These are phyloP conservation scores for Papilio xuthus DNA, from an alignment of 1,140 invertebrate species.

Conservation along the genomic window DNA sequence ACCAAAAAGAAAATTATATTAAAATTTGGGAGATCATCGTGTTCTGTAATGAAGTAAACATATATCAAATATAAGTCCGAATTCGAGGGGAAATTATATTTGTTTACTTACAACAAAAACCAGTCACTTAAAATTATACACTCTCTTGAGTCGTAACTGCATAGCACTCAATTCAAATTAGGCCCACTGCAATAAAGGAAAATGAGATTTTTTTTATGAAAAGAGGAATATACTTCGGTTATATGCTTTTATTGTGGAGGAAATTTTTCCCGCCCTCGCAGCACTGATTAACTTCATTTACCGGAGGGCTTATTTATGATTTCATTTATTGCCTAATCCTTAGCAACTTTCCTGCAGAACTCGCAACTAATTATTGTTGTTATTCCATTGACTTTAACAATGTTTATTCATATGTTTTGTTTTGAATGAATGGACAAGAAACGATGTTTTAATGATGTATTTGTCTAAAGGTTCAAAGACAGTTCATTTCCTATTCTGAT, in stretches of 20 bases:
- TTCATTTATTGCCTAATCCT: conserved; percentile 59
- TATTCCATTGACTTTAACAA: background rate
- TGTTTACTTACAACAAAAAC: conserved; percentile 58
- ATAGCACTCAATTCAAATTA: conserved; percentile 81
- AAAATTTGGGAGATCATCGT: background rate
- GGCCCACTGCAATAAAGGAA: conserved; percentile 76
- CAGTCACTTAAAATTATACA: conserved; percentile 78
- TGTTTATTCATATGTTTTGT: background rate
- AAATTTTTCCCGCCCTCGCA: conserved; percentile 57
- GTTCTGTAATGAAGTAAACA: background rate
- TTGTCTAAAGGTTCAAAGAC: background rate
- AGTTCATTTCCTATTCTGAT: too few relatives aligned
- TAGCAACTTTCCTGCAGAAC: conserved; percentile 56
- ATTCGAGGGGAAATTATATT: conserved; percentile 34
- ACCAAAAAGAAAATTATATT: background rate
- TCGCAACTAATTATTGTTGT: conserved; percentile 36
- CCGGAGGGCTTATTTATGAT: conserved; percentile 72
- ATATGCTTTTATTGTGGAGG: conserved; percentile 76
- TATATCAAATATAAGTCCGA: background rate
- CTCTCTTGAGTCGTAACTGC: conserved; percentile 80
- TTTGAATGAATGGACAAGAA: background rate
- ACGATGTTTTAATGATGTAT: background rate
- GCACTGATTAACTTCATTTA: conserved; percentile 77
- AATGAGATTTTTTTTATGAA: conserved; percentile 79
- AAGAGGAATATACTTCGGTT: conserved; percentile 53